Conservation (phyloP, 2,797 vertebrate genomes). For the Leucoraja ocellata region DNA sequence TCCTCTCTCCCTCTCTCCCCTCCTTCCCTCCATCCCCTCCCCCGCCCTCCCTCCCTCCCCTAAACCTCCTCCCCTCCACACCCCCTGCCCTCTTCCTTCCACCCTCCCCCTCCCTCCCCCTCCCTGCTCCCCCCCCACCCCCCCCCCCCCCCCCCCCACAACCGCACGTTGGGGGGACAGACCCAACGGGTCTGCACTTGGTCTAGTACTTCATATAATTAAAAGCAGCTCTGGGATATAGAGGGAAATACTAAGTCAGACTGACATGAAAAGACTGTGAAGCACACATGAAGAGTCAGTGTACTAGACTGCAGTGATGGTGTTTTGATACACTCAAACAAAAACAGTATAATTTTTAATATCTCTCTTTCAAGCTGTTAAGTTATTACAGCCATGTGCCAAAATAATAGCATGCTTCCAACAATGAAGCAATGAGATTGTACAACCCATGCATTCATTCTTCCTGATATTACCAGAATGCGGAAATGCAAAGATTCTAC, state of each 20-base stretch:
- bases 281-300: not conserved
- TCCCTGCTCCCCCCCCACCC: too few relatives aligned
- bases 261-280: not conserved
- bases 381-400: not conserved
- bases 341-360: slow-evolving; percentile 14
- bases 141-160: too few relatives aligned
- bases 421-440: not conserved
- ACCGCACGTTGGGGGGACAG: too few relatives aligned
- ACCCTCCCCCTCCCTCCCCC: too few relatives aligned
- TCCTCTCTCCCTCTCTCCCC: too few relatives aligned
- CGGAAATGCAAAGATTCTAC: not conserved
- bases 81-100: too few relatives aligned
- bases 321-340: not conserved
- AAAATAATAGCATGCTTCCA: not conserved
- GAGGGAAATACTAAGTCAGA: slow-evolving; percentile 2
- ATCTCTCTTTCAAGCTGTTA: slow-evolving; percentile 7
- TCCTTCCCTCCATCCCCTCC: too few relatives aligned
- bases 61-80: too few relatives aligned
- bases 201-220: not conserved
- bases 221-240: not conserved
- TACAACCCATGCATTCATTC: not conserved
- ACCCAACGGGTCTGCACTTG: too few relatives aligned
- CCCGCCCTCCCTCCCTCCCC: too few relatives aligned
- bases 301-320: not conserved
- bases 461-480: not conserved